Evolutionary conservation across 2,888 invertebrate species (phyloP).

Genomic region (Branchellion lobata): DNA sequence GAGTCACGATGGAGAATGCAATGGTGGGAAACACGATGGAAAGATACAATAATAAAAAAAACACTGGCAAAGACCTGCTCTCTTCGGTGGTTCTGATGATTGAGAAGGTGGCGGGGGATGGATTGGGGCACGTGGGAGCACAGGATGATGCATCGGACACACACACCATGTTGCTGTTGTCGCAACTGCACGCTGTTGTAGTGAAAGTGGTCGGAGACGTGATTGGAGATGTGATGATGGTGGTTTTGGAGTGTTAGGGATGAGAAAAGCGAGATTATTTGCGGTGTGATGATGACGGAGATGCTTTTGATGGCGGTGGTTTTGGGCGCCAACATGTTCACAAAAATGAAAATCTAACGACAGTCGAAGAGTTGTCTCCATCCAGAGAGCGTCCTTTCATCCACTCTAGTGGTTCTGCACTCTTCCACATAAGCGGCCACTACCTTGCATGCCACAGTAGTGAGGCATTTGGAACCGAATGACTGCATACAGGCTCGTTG

Average conservation of each 20-base stretch:
- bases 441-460: background rate
- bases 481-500: background rate
- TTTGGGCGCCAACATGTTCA: too few relatives aligned
- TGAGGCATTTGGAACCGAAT: background rate
- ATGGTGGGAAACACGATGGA: too few relatives aligned
- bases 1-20: too few relatives aligned
- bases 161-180: constrained; percentile 7
- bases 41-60: too few relatives aligned
- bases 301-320: too few relatives aligned
- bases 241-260: background rate
- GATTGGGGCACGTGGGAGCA: background rate
- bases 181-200: constrained; percentile 12
- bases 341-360: background rate
- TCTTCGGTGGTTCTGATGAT: constrained; percentile 3
- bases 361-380: constrained; percentile 14
- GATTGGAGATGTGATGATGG: background rate
- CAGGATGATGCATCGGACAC: background rate
- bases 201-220: too few relatives aligned
- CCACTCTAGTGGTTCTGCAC: background rate
- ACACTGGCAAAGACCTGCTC: too few relatives aligned
- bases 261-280: too few relatives aligned
- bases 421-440: background rate
- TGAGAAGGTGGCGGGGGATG: background rate
- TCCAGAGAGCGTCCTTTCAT: background rate
- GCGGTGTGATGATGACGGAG: too few relatives aligned